These are phyloP conservation scores for Bombylius major DNA, from an alignment of 2,888 invertebrate genomes.

Conservation along the genomic window DNA sequence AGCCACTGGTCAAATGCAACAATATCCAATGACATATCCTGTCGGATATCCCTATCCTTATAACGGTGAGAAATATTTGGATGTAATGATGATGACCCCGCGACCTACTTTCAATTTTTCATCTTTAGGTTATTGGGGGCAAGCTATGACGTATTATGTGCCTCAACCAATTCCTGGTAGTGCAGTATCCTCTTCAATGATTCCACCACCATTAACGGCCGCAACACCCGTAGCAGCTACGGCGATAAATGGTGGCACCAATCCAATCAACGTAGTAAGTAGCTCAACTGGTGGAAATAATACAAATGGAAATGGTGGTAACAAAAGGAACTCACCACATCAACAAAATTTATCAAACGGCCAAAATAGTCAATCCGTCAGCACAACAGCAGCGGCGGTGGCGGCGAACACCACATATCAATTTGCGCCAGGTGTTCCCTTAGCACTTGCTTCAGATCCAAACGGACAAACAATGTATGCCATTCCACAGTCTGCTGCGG, in stretches of 20 bases:
- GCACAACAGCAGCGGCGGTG: conserved; percentile 9
- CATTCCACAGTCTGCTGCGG: conserved; percentile 32
- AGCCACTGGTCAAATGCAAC: conserved; percentile 28
- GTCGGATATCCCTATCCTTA: conserved; percentile 36
- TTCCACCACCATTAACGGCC: conserved; percentile 24
- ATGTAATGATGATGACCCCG: background rate
- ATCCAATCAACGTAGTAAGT: conserved; percentile 14
- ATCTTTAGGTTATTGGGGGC: conserved; percentile 28
- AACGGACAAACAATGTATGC: conserved; percentile 31
- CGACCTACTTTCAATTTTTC: background rate
- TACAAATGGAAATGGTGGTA: conserved; percentile 16
- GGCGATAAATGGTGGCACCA: conserved; percentile 11
- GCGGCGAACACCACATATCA: conserved; percentile 21
- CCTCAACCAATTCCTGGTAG: conserved; percentile 28
- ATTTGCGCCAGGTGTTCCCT: conserved; percentile 17
- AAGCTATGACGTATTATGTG: conserved; percentile 36
- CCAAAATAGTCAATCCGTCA: conserved; percentile 10
- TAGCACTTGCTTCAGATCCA: conserved; percentile 18
- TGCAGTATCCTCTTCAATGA: conserved; percentile 26
- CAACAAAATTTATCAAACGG: conserved; percentile 14
- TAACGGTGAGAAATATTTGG: conserved; percentile 22
- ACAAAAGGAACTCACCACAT: conserved; percentile 28
- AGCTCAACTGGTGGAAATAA: background rate
- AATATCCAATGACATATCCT: conserved; percentile 35
- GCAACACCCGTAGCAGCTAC: conserved; percentile 25